Conservation (phyloP, 2,888 invertebrate genomes). For the Chaitophorus viminalis region DNA sequence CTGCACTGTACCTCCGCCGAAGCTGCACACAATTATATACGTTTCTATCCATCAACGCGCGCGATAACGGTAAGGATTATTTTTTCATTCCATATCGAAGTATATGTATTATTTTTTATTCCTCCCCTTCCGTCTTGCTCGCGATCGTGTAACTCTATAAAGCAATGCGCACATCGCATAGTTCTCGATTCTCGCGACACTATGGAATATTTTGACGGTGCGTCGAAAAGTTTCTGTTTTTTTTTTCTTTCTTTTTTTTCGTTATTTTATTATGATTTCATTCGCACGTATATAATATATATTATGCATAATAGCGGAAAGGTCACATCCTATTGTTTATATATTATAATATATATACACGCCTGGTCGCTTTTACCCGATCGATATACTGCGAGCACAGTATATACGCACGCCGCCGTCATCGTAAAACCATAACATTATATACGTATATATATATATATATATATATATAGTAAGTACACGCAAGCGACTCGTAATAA, state of each 20-base stretch:
- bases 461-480: too few relatives aligned
- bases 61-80: neutral
- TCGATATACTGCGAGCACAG: neutral
- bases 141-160: too few relatives aligned
- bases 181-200: too few relatives aligned
- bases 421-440: neutral
- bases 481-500: neutral
- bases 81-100: neutral
- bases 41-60: neutral
- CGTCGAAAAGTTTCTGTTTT: too few relatives aligned
- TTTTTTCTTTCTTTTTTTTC: neutral
- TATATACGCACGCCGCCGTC: neutral
- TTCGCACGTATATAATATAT: neutral
- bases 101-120: neutral
- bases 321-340: neutral
- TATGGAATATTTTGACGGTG: too few relatives aligned
- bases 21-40: neutral
- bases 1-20: neutral
- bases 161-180: too few relatives aligned
- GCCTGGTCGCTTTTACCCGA: neutral
- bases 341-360: neutral
- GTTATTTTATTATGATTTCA: neutral
- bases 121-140: too few relatives aligned
- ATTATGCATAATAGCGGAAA: neutral
- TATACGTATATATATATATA: neutral